Percentiles rank a stretch among this genome's conserved stretches.
These are phyloP conservation scores for Corythucha ciliata DNA, from an alignment of 2,888 invertebrate genomes.

Conservation along the genomic window DNA sequence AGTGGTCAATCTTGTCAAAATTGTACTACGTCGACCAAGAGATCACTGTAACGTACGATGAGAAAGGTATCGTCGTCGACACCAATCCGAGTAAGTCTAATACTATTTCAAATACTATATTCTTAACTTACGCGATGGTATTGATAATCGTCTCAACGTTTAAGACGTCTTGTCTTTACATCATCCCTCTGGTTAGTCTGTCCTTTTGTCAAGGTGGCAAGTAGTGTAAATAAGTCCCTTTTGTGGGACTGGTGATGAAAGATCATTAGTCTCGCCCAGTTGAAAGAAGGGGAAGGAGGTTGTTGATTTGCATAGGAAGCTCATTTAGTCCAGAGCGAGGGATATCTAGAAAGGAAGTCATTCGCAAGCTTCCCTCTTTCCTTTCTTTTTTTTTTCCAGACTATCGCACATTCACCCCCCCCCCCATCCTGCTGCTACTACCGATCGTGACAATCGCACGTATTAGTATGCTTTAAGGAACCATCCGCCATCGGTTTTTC, in stretches of 20 bases:
- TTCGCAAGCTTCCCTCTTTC: conserved; percentile 1
- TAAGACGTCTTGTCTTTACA: too few species aligned
- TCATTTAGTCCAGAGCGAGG: conserved; percentile 25
- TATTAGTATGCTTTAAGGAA: too few species aligned
- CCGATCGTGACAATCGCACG: too few species aligned
- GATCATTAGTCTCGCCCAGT: conserved; percentile 30
- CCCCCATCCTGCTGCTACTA: conserved; percentile 1
- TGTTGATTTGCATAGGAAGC: conserved; percentile 28
- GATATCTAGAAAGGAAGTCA: conserved; percentile 6
- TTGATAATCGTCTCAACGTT: background rate
- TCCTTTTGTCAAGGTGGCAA: too few species aligned
- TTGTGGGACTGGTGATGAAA: conserved; percentile 29
- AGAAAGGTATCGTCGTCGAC: conserved; percentile 12
- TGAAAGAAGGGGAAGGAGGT: background rate
- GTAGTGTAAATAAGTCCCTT: too few species aligned
- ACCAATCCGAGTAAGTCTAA: conserved; percentile 24
- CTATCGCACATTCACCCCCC: too few species aligned
- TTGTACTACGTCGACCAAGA: conserved; percentile 27
- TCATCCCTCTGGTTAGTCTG: too few species aligned
- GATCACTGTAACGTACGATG: conserved; percentile 27
- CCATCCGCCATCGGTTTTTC: too few species aligned
- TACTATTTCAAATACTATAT: background rate
- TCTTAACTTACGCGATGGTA: conserved; percentile 6
- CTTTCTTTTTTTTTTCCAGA: too few species aligned
- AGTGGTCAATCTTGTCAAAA: conserved; percentile 28